phyloP scores from a whole-genome alignment of 2,888 invertebrate species.

The Drosophila macrospina region DNA sequence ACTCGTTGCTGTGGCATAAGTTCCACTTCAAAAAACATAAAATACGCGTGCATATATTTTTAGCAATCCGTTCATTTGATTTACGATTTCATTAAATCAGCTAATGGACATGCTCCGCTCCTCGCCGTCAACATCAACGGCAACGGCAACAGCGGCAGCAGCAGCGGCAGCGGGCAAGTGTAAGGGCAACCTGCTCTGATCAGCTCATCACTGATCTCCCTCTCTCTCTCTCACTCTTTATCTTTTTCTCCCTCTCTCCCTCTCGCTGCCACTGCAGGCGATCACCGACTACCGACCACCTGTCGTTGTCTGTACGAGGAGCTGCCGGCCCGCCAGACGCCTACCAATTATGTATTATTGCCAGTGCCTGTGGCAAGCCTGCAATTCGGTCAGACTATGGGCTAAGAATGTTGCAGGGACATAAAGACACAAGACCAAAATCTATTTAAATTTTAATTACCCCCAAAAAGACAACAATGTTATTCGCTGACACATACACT shows the following conservation, averaged over 20 bases:
- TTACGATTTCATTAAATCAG: slow-evolving; percentile 81
- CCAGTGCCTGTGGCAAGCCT: slow-evolving; percentile 33
- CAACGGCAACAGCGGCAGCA: slow-evolving; percentile 5
- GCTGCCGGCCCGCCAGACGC: slow-evolving; percentile 60
- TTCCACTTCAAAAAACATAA: slow-evolving; percentile 81
- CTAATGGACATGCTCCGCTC: slow-evolving; percentile 73
- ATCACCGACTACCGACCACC: slow-evolving; percentile 80
- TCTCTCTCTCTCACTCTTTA: background rate
- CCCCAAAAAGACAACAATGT: slow-evolving; percentile 33
- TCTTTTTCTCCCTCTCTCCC: slow-evolving; percentile 4
- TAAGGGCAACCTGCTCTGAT: slow-evolving; percentile 55
- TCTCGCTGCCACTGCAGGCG: slow-evolving; percentile 32
- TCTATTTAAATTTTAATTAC: slow-evolving; percentile 49
- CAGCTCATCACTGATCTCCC: slow-evolving; percentile 14
- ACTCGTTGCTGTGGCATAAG: slow-evolving; percentile 69
- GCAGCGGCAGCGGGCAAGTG: slow-evolving; percentile 11
- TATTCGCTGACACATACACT: slow-evolving; percentile 12
- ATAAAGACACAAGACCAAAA: slow-evolving; percentile 13
- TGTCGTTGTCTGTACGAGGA: slow-evolving; percentile 79
- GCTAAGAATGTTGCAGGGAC: slow-evolving; percentile 35
- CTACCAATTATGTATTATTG: slow-evolving; percentile 71
- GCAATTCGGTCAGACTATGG: slow-evolving; percentile 50
- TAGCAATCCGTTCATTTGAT: slow-evolving; percentile 77
- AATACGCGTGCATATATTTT: slow-evolving; percentile 75
- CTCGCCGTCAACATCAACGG: slow-evolving; percentile 19